phyloP scores from a whole-genome alignment of 2,113 vertebrate species.

The Thinocorus orbignyianus region DNA sequence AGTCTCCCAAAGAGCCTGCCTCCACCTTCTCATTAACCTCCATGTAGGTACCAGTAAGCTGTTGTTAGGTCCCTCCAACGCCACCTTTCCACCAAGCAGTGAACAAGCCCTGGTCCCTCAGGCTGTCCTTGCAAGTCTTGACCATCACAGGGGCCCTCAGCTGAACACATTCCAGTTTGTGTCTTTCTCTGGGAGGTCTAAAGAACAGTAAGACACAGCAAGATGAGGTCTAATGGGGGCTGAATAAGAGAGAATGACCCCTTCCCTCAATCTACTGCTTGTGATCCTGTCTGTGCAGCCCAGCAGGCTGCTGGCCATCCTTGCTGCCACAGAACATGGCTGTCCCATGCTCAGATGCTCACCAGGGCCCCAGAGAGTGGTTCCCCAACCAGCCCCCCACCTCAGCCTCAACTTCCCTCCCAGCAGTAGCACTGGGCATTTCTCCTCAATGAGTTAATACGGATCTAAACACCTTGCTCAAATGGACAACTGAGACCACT shows the following conservation, averaged over 20 bases:
- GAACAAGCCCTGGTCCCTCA: neutral
- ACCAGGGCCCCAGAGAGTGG: neutral
- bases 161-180: neutral
- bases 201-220: neutral
- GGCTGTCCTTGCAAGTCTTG: neutral
- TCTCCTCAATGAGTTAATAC: neutral
- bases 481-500: neutral
- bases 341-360: neutral
- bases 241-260: neutral
- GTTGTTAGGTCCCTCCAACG: neutral
- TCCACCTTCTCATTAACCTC: neutral
- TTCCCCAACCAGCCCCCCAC: neutral
- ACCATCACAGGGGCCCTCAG: rapidly evolving
- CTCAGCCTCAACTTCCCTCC: neutral
- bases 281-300: neutral
- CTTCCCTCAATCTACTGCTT: neutral
- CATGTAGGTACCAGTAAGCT: neutral
- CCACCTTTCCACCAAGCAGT: neutral
- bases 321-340: neutral
- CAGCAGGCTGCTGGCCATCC: neutral
- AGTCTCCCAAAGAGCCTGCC: neutral
- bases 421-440: neutral
- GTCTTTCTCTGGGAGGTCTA: neutral
- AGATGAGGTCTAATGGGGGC: neutral
- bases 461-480: neutral